A percentile compares a stretch with the other conserved stretches of the same genome.
These are phyloP conservation scores for Callithrix jacchus DNA, from an alignment of 2,113 vertebrate species.

Conservation along the genomic window DNA sequence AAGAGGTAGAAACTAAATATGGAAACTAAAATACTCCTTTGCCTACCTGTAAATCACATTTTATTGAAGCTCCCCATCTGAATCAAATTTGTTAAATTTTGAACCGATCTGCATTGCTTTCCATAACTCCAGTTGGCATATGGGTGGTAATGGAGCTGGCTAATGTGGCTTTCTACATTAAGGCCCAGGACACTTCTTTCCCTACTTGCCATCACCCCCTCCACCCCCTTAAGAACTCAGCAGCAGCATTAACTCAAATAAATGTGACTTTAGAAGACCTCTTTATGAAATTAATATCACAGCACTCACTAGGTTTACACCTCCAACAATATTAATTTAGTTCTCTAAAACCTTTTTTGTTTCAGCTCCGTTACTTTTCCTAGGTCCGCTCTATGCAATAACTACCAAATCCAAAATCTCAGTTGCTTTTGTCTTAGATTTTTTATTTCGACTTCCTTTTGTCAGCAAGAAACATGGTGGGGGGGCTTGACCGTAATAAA, in stretches of 20 bases:
- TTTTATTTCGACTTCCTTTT: background rate
- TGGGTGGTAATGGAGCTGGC: background rate
- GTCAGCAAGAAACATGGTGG: background rate
- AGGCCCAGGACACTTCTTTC: background rate
- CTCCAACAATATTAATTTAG: background rate
- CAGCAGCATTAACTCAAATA: background rate
- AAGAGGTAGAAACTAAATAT: background rate
- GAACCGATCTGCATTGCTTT: slow-evolving; percentile 6
- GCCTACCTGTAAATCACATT: background rate
- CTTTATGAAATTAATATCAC: background rate
- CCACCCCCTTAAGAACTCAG: background rate
- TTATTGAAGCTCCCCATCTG: background rate
- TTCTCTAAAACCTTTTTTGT: background rate
- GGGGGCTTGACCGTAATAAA: background rate
- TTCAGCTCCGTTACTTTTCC: background rate
- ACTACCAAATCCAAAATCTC: slow-evolving; percentile 9
- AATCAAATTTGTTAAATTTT: slow-evolving; percentile 38
- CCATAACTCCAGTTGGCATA: background rate
- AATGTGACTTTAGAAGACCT: background rate
- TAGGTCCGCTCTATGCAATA: background rate
- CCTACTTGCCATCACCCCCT: background rate
- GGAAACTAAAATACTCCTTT: background rate
- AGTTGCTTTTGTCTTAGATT: background rate
- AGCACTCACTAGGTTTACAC: background rate
- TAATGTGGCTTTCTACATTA: background rate